phyloP scores from a whole-genome alignment of 2,113 vertebrate species.

The Calyptomena viridis region DNA sequence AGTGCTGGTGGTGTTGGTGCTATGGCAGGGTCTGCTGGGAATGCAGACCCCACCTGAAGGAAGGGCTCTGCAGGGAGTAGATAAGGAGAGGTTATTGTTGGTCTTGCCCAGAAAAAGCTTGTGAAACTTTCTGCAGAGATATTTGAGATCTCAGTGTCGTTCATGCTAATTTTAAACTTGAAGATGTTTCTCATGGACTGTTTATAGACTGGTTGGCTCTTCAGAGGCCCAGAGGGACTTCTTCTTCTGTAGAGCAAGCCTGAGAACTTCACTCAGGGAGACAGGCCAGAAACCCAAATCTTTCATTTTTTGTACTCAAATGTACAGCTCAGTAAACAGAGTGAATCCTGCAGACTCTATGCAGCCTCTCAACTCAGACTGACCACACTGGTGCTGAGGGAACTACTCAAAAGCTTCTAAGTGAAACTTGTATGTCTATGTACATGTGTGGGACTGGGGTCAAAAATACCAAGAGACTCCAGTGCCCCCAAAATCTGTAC shows the following conservation, averaged over 20 bases:
- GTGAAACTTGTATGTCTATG: neutral
- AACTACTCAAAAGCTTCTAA: neutral
- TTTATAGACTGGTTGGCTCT: neutral
- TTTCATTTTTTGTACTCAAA: neutral
- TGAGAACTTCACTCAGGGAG: neutral
- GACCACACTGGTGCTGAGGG: neutral
- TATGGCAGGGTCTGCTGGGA: neutral
- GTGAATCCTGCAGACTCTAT: neutral
- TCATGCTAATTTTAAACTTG: neutral
- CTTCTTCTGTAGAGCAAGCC: neutral
- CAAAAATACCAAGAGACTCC: neutral
- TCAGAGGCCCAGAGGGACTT: neutral
- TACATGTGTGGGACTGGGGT: neutral
- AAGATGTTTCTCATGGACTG: constrained; percentile 12
- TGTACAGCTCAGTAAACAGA: neutral
- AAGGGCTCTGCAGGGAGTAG: rapidly evolving
- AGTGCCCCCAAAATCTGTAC: neutral
- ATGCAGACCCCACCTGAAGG: neutral
- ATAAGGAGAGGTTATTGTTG: rapidly evolving
- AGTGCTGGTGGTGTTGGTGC: neutral
- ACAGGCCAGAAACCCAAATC: neutral
- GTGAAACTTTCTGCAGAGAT: neutral
- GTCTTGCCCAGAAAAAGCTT: neutral
- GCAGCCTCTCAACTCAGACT: neutral
- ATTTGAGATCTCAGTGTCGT: neutral